phyloP scores from a whole-genome alignment of 2,113 vertebrate genomes.

The Parotia lawesii region DNA sequence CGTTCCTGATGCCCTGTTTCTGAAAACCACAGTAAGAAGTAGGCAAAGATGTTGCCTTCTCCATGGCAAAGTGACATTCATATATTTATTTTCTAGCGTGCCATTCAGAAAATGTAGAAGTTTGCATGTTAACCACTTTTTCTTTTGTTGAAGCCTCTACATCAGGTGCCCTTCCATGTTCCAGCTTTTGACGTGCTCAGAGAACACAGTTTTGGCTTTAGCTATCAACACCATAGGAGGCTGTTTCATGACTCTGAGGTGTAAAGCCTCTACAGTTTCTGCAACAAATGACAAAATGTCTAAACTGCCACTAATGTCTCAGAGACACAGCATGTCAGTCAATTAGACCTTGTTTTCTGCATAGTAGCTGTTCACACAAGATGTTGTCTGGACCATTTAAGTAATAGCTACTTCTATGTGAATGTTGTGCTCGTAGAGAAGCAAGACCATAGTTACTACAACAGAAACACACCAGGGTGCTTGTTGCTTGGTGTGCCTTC shows the following conservation, averaged over 20 bases:
- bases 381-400: background rate
- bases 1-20: constrained; percentile 22
- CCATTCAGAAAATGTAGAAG: constrained; percentile 23
- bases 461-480: background rate
- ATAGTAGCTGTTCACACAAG: background rate
- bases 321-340: background rate
- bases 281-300: background rate
- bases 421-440: background rate
- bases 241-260: constrained; percentile 12
- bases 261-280: background rate
- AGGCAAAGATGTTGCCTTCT: constrained; percentile 29
- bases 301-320: background rate
- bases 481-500: constrained; percentile 45
- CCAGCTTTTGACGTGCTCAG: background rate
- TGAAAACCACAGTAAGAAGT: constrained; percentile 5
- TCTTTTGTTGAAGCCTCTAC: background rate
- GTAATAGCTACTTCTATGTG: background rate
- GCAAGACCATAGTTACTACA: background rate
- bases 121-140: constrained; percentile 5
- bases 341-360: background rate
- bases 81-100: constrained; percentile 47
- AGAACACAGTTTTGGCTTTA: background rate
- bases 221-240: background rate
- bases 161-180: background rate
- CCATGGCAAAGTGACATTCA: background rate